Evolutionary conservation across 2,888 invertebrate species (phyloP), one percentile per base, ranked within the genome.

Genomic region (Drosophila atripex): DNA sequence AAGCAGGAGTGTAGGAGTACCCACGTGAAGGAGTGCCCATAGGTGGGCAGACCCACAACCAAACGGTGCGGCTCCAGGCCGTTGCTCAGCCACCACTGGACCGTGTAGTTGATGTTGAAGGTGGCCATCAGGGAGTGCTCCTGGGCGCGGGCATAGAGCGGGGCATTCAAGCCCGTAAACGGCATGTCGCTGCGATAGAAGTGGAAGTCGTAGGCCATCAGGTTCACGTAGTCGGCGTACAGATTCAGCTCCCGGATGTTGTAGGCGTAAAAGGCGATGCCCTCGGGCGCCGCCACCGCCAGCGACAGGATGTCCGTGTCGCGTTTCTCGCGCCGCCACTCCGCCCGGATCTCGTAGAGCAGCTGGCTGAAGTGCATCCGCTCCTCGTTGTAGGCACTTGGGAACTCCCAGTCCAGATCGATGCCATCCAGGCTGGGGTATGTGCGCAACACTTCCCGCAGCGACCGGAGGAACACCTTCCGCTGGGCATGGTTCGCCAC

Each of bases 171-270:
- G 0, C 96, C 95, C 16, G 97, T 97, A 77, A 97, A 94, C 0
- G 97, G 97, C 1, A 95, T 94, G 70, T 94, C 93, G 89, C 93
- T 93, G 4, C 94, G 93, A 87, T 94, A 98, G 86, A 94, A 95
- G 90, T 98, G 97, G 88, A 94, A 98, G 90, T 98, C 98, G 89
- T 98, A 98, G 0, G 96, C 94, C 98, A 98, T 98, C n/a, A 98
- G 88, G 90, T 97, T 97, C 0, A 97, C 94, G 92, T 94, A 97
- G 90, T 98, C 97, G 0, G 95, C 94, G 89, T 95, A 97, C 93
- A 94, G 92, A 78, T 96, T 95, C 65, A 98, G 93, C 89, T 95
- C 94, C 18, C 93, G 92, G 11, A 97, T 93, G 89, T 97, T 95
- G 90, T 98, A 98, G 0, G 96, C 94, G 59, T 93, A 93, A 82